Conservation (phyloP, 2,797 vertebrate genomes). For the Typhlichthys subterraneus region DNA sequence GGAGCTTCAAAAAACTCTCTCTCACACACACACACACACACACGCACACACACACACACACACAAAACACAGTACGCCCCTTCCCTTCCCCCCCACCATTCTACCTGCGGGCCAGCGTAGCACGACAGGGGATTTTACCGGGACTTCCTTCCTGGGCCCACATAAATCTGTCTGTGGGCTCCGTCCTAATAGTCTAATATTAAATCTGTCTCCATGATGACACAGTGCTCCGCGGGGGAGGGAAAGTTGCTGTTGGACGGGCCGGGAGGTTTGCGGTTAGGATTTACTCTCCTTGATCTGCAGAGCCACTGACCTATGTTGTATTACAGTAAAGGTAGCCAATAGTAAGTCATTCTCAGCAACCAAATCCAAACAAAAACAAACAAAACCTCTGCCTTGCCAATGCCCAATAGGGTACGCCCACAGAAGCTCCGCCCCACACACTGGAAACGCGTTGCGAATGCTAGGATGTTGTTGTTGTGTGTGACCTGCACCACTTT, state of each 20-base stretch:
- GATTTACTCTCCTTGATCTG: conserved; percentile 14
- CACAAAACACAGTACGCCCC: conserved; percentile 30
- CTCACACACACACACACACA: not conserved
- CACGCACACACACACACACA: conserved; percentile 42
- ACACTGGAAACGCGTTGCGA: no score
- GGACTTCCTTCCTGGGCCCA: conserved; percentile 78
- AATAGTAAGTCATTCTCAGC: no score
- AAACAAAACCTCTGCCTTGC: not conserved
- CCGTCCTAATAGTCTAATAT: conserved; percentile 69
- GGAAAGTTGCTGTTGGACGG: not conserved
- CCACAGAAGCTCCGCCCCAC: no score
- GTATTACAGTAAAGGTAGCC: no score
- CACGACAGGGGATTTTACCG: conserved; percentile 69
- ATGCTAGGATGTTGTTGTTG: no score
- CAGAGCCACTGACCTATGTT: conserved; percentile 13
- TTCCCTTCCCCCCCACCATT: conserved; percentile 16
- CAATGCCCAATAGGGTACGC: no score
- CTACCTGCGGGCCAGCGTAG: conserved; percentile 63
- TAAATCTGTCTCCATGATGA: conserved; percentile 75
- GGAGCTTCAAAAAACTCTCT: conserved; percentile 63
- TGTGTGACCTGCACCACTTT: no score
- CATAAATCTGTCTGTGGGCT: conserved; percentile 79
- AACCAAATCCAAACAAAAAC: not conserved
- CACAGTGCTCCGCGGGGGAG: conserved; percentile 33
- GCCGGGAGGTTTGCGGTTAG: conserved; percentile 16